A percentile compares a stretch with the other conserved stretches of the same genome.
phyloP scores from a whole-genome alignment of 2,797 vertebrate genomes.

The Linurgus olivaceus region DNA sequence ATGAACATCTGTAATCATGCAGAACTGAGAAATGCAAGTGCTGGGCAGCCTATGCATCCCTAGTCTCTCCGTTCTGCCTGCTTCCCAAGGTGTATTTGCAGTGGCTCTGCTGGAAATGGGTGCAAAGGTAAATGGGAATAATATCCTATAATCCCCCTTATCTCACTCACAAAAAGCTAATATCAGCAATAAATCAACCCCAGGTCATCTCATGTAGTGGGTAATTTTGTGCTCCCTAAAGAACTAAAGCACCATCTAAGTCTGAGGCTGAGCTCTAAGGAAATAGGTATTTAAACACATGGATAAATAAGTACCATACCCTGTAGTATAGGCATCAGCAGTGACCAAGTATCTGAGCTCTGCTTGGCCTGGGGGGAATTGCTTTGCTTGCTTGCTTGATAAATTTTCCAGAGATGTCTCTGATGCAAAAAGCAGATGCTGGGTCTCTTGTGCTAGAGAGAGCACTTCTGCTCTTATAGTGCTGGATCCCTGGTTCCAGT shows the following conservation, averaged over 20 bases:
- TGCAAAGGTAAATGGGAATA: not conserved
- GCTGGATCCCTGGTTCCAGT: not conserved
- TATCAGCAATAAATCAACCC: not conserved
- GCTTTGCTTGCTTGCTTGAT: not conserved
- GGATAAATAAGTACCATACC: not conserved
- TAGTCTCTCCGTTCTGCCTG: not conserved
- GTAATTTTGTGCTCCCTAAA: not conserved
- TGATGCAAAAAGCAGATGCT: not conserved
- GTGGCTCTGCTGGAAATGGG: not conserved
- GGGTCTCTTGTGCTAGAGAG: not conserved
- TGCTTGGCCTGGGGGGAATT: not conserved
- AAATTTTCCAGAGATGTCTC: not conserved
- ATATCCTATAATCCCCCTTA: not conserved
- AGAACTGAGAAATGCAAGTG: not conserved
- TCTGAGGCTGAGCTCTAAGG: not conserved
- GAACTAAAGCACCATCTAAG: not conserved
- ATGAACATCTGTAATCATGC: not conserved
- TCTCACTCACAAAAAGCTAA: not conserved
- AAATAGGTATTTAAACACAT: not conserved
- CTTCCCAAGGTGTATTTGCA: not conserved
- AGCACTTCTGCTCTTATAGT: accelerated
- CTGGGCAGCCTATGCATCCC: not conserved
- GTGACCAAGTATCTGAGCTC: not conserved
- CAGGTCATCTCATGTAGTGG: not conserved
- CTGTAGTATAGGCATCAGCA: not conserved